Percentiles rank a stretch among this genome's conserved stretches.
Evolutionary conservation across 2,113 vertebrate genomes (phyloP).

Genomic region (Azemiops feae): DNA sequence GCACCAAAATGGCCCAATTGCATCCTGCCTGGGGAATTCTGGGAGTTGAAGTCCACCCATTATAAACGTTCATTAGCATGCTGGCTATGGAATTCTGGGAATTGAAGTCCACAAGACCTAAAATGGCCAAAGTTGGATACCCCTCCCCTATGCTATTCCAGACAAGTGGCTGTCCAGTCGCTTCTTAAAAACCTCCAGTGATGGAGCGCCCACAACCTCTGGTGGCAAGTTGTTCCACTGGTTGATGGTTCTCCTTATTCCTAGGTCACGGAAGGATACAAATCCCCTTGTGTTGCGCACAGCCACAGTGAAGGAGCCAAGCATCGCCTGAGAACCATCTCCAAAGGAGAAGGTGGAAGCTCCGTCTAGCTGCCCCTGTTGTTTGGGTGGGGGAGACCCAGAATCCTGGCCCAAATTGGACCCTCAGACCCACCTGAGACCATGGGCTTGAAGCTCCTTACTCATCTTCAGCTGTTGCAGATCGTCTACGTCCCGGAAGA

Average conservation of each 20-base stretch:
- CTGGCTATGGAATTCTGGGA: not conserved
- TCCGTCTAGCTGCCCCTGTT: not conserved
- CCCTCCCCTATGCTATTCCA: not conserved
- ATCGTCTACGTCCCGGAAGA: constrained; percentile 50
- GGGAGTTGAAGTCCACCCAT: too few relatives aligned
- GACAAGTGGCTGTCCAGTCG: not conserved
- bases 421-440: constrained; percentile 39
- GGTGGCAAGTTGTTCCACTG: not conserved
- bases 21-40: not conserved
- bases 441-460: constrained; percentile 50
- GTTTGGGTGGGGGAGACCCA: not conserved
- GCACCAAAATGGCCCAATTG: not conserved
- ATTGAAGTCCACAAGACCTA: not conserved
- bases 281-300: not conserved
- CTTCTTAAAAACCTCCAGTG: not conserved
- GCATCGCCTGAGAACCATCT: not conserved
- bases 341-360: not conserved
- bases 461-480: constrained; percentile 42
- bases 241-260: not conserved
- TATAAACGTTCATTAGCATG: too few relatives aligned
- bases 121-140: not conserved
- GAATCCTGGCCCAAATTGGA: not conserved
- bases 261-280: not conserved
- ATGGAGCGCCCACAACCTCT: not conserved
- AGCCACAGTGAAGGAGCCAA: not conserved